phyloP scores from a whole-genome alignment of 2,797 vertebrate species.

The Typhlichthys eigenmanni region DNA sequence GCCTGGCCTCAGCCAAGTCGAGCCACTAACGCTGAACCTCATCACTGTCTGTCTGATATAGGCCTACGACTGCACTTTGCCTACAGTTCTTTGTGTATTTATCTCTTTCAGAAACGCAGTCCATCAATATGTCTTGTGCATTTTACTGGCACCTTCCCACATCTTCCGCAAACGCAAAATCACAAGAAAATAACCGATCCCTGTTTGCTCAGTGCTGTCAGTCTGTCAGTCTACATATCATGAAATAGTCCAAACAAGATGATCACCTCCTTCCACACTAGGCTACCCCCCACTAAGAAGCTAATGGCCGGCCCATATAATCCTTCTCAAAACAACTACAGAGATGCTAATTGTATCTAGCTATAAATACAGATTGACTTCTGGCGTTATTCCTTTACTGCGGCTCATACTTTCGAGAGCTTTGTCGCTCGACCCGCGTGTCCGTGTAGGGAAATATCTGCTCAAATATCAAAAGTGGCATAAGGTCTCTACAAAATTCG shows the following conservation, averaged over 20 bases:
- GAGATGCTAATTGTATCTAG: slow-evolving; percentile 79
- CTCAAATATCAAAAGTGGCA: background rate
- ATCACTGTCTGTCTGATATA: no score
- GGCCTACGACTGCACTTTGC: no score
- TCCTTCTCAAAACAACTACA: slow-evolving; percentile 82
- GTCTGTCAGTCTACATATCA: slow-evolving; percentile 67
- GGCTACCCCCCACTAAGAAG: slow-evolving; percentile 74
- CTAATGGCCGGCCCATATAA: slow-evolving; percentile 77
- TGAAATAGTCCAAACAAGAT: slow-evolving; percentile 79
- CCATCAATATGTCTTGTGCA: background rate
- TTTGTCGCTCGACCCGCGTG: background rate
- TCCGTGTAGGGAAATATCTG: no score
- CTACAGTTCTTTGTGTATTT: no score
- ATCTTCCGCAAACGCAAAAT: slow-evolving; percentile 35
- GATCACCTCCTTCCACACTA: slow-evolving; percentile 73
- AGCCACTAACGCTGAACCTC: no score
- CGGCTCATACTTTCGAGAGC: slow-evolving; percentile 32
- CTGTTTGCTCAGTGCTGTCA: slow-evolving; percentile 65
- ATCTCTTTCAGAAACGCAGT: no score
- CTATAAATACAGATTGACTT: slow-evolving; percentile 79
- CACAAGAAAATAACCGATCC: slow-evolving; percentile 49
- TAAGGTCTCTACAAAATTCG: slow-evolving; percentile 4
- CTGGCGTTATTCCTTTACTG: slow-evolving; percentile 69
- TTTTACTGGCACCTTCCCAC: background rate
- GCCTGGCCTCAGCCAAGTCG: no score